Evolutionary conservation across 2,888 invertebrate genomes (phyloP), one percentile per base, ranked within the genome.

Genomic region (Yponomeuta malinellus): DNA sequence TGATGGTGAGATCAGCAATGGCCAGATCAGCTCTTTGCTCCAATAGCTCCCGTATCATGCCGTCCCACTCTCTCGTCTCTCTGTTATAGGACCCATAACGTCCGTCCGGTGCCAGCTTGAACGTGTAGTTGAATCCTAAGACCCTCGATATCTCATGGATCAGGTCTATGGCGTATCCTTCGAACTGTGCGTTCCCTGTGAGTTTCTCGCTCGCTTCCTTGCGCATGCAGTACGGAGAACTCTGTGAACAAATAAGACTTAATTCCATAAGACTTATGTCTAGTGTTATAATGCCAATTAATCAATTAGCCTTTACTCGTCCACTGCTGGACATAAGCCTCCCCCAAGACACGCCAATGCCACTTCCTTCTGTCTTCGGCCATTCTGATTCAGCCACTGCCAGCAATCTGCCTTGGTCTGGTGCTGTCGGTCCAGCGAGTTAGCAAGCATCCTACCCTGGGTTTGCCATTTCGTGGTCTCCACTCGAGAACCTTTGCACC

Each of bases 1-100:
- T 99, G 78, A 99, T 99, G 48, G 99, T 99, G 71, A 99, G 94
- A 89, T 99, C 98, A 10, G 98, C 99, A 69, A 99, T 97, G 1
- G 98, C 99, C 75, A 99, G 93, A 88, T 99, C 98, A 12, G 98
- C 98, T 81, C 96, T 96, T 87, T 97, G 97, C 84, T 97, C 97
- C 75, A 97, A 89, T 72, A 97, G 92, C 83, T 97, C 97, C 78
- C 96, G 94, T 80, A 97, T 97, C 96, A 97, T 97, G 71, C 97
- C 97, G 83, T 97, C 97, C 97, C 97, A 97, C 90, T 97, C 97
- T 81, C 96, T 96, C 65, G 96, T 96, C 83, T 96, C 95, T 75
- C 95, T 93, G 84, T 97, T 97, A 75, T 94, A 93, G 72, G 96
- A 96, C 15, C 97, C 97, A 85, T 97, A 97, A 79, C 96, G 94